Evolutionary conservation across 2,113 vertebrate species (phyloP), one percentile per base, ranked within the genome.

Genomic region (Galbula dea): DNA sequence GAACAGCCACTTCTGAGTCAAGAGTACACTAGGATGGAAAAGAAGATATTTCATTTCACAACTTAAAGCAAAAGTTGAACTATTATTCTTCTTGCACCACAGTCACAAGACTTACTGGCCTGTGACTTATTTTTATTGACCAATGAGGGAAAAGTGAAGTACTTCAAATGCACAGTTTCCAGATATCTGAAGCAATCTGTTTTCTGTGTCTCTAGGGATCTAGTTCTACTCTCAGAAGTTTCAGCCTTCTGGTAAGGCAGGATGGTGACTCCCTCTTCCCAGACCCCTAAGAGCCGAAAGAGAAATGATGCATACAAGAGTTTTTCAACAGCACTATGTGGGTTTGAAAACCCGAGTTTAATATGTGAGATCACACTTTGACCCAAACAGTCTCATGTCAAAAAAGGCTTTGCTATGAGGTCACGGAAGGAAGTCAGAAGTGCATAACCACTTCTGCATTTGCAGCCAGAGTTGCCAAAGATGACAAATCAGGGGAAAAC

Each of bases 1-100:
- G 97, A 71, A 99, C 95, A 57, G 98, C 98, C 88, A 99, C 99
- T 85, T 97, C 97, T 65, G 99, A 98, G 94, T 96, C 98, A 66
- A 99, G 88, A 23, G 97, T 46, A 81, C 99, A 99, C 99, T 99
- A 97, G 49, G 75, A 89, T 83, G 88, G 85, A 95, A 92, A 96
- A 97, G 68, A 76, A 89, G 46, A 86, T 21, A 96, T 5, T 88
- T 86, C 11, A 82, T 81, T 89, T 88, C 90, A 89, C 59, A 94
- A 93, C 46, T 58, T 88, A 90, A 80, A 62, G 34, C 57, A 66
- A 26, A 83, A 54, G 41, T 11, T 49, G 52, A 86, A 75, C 54
- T 48, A 26, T 23, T 73, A 15, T 2, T 68, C 9, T 32, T 65
- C 68, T 58, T 59, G 52, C 36, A 77, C 32, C 59, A 58, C 32